Evolutionary conservation across 2,113 vertebrate species (phyloP).

Genomic region (Clarias batrachus): DNA sequence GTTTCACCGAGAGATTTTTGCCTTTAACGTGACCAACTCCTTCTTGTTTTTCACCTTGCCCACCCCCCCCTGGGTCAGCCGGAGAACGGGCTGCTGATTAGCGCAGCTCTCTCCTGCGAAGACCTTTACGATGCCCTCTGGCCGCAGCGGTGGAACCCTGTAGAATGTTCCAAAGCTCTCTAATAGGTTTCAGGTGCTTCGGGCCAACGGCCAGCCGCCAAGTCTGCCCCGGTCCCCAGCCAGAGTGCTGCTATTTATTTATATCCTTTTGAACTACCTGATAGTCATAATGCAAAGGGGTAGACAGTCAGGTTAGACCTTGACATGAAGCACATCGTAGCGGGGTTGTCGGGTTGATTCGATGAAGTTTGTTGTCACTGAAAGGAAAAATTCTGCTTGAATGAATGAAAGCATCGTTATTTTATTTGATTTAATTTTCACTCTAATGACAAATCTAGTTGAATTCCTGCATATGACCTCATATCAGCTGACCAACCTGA

Average conservation of each 20-base stretch:
- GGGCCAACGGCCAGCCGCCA: constrained; percentile 68
- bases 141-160: constrained; percentile 72
- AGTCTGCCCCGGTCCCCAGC: constrained; percentile 58
- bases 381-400: neutral
- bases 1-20: constrained; percentile 13
- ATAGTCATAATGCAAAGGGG: constrained; percentile 22
- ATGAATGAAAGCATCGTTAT: neutral
- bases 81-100: constrained; percentile 56
- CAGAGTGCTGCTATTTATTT: constrained; percentile 57
- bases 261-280: constrained; percentile 37
- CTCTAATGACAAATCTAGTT: neutral
- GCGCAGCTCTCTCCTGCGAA: constrained; percentile 57
- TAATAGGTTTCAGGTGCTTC: constrained; percentile 80
- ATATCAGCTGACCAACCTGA: neutral
- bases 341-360: too few relatives aligned
- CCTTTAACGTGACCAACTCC: constrained; percentile 36
- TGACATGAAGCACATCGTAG: neutral
- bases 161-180: constrained; percentile 77
- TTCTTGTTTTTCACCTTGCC: constrained; percentile 64
- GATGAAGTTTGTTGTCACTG: neutral
- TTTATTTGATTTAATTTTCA: neutral
- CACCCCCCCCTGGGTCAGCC: constrained; percentile 52
- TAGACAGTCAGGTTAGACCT: neutral
- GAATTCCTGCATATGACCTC: neutral
- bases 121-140: constrained; percentile 77